Evolutionary conservation across 2,888 invertebrate genomes (phyloP).

Genomic region (Pristionchus maxplancki): DNA sequence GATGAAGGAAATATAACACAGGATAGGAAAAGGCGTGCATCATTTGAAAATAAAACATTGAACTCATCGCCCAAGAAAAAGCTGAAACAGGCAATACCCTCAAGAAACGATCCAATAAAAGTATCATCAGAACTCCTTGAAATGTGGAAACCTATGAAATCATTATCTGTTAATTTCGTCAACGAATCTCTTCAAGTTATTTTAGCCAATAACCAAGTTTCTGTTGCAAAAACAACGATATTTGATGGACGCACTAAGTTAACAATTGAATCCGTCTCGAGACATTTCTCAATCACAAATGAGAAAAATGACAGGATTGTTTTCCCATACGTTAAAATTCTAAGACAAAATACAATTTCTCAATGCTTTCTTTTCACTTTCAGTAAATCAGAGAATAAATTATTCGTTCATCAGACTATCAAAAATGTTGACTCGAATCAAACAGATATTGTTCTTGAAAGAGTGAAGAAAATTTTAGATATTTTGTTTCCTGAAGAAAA

Average conservation of each 20-base stretch:
- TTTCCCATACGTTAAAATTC: background rate
- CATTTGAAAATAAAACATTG: no score
- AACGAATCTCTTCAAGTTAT: background rate
- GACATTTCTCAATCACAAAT: background rate
- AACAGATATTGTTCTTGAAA: background rate
- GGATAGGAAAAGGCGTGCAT: no score
- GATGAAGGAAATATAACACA: no score
- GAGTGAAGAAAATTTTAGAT: background rate
- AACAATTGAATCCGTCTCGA: background rate
- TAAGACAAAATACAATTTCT: background rate
- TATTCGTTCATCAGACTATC: background rate
- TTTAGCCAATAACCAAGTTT: background rate
- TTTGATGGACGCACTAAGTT: background rate
- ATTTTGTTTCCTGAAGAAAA: background rate
- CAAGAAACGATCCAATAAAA: background rate
- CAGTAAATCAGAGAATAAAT: background rate
- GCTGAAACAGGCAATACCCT: background rate
- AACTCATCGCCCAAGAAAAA: no score
- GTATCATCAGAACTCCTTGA: background rate
- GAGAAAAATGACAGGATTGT: background rate
- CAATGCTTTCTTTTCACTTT: background rate
- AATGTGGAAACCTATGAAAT: background rate
- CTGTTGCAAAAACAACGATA: background rate
- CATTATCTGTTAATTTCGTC: background rate
- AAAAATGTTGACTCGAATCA: background rate